Evolutionary conservation across 2,113 vertebrate genomes (phyloP), one percentile per base, ranked within the genome.

Genomic region (Carollia perspicillata): DNA sequence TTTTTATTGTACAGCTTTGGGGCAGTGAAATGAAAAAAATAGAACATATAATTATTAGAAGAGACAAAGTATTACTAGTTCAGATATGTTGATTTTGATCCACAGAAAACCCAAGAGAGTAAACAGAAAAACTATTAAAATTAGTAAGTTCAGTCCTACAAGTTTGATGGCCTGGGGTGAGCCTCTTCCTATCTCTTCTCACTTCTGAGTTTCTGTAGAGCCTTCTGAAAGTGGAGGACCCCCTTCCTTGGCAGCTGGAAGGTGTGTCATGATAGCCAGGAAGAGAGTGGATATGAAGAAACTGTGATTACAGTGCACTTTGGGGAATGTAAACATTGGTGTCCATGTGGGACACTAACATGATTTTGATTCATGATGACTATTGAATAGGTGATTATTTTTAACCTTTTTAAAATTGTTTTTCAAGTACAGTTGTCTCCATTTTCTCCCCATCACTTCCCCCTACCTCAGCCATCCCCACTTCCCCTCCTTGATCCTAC

Each of bases 71-170:
- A 33, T 23, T 26, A 49, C 37, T 37, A 8, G 26, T 33, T 60
- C 42, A 72, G 75, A 40, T 72, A 63, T 6, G n/a, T 58, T 60
- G 5, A 88, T 88, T 81, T n/a, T 53, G 53, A 65, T 81, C 51
- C 44, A 63, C 30, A 94, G 83, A 89, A 72, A 71, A 30, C 53
- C 66, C n/a, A 80, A 72, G 33, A 63, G 7, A 37, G 14, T 84
- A 22, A 37, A 49, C n/a, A 20, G 65, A 42, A 72, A 87, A 81
- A 53, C 4, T 13, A 9, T 47, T 74, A 37, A 35, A 83, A 81
- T 80, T 81, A 35, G 9, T 58, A 14, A 81, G 63, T 44, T 6
- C 33, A 42, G 16, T 72, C 51, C n/a, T 44, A 20, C 30, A 68
- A 85, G 30, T 33, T 69, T 51, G 63, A 26, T 17, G 85, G 63